Evolutionary conservation across 2,113 vertebrate genomes (phyloP), one percentile per base, ranked within the genome.

Genomic region (Osmerus eperlanus): DNA sequence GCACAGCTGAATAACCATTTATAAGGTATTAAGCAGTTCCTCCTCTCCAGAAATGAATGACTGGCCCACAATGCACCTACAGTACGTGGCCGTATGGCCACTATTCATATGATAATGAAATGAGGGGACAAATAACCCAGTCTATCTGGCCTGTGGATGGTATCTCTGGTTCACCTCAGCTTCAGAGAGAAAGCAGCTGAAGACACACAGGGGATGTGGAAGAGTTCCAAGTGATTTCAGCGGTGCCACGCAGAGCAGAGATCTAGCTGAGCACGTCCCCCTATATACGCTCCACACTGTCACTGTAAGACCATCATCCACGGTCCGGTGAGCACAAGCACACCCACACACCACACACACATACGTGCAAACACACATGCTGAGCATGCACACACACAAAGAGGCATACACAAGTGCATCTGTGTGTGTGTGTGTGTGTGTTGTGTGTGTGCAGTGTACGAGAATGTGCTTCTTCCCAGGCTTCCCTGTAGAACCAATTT

Each of bases 81-180:
- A 77, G 78, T 82, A 79, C 72, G 74, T 41, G 73, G 77, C 80
- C 80, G 81, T 64, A 64, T 32, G 16, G 61, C 28, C 32, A 6
- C 25, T 18, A n/a, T 75, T 89, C 82, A 84, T 84, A 83, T 88
- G 86, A 52, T 88, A 87, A 90, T 87, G 75, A 85, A 84, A 82
- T 72, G 47, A 68, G 71, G 73, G 18, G 70, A 72, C 80, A 86
- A 80, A 86, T 52, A 52, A 18, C 13, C 4, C 67, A 52, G 66
- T 73, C 28, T 52, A 6, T 64, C 15, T 64, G 29, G 16, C 28
- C 54, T 56, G 25, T 67, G 19, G 51, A 53, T 47, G 41, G 41
- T 12, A 9, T 47, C 41, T 47, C 60, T n/a, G 74, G 77, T 71
- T 67, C 2, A 47, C 71, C 66, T 85, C 72, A 76, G 77, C 76